Conservation (phyloP, 1,140 invertebrate species). For the Drosophila teissieri region DNA sequence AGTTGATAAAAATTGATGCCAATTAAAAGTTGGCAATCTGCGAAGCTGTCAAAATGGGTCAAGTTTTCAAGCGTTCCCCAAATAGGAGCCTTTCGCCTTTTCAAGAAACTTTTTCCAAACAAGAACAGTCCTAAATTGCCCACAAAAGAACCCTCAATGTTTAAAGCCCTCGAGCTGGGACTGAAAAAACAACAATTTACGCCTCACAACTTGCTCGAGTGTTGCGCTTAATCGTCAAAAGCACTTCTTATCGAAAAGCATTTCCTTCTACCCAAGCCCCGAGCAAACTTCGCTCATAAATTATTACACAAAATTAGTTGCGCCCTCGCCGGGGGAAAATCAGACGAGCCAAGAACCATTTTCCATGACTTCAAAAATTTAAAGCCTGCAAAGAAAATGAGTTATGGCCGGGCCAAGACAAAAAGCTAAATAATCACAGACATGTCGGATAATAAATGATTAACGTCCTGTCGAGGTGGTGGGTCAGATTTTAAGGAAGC, state of each 20-base stretch:
- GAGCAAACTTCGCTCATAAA: constrained; percentile 69
- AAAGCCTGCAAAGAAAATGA: constrained; percentile 64
- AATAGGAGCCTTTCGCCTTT: constrained; percentile 17
- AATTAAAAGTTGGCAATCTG: constrained; percentile 59
- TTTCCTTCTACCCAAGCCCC: constrained; percentile 6
- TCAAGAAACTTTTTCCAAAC: constrained; percentile 19
- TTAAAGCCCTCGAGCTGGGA: constrained; percentile 36
- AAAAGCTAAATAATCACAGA: constrained; percentile 81
- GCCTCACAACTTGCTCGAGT: constrained; percentile 47
- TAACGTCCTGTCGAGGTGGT: constrained; percentile 51
- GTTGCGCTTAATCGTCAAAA: constrained; percentile 68
- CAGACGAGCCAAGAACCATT: constrained; percentile 8
- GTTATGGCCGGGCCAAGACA: constrained; percentile 59
- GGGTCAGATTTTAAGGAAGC: constrained; percentile 1
- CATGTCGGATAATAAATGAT: constrained; percentile 82
- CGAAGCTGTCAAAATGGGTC: constrained; percentile 49
- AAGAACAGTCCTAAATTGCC: constrained; percentile 35
- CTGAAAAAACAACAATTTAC: constrained; percentile 43
- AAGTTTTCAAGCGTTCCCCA: constrained; percentile 17
- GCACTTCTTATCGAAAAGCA: constrained; percentile 56
- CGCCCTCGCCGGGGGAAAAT: constrained; percentile 14
- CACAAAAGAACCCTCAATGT: constrained; percentile 40
- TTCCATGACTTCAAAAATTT: constrained; percentile 52
- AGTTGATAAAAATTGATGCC: constrained; percentile 54
- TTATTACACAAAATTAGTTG: constrained; percentile 69